Conservation (phyloP, 2,113 vertebrate species). For the Menidia beryllina region DNA sequence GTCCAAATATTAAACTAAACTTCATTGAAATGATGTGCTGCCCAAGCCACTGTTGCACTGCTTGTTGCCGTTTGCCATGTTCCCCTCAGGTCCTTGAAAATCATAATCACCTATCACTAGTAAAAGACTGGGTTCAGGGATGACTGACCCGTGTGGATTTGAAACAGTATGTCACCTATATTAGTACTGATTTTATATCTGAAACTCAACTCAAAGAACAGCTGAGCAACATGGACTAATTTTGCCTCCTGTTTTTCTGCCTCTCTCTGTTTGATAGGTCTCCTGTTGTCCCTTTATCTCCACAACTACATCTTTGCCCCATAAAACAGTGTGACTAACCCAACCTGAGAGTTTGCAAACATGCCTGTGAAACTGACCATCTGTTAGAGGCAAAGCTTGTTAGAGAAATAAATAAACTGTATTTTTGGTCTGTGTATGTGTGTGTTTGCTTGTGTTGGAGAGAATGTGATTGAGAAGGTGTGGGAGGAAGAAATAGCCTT, state of each 20-base stretch:
- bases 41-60: not conserved
- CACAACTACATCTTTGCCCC: conserved; percentile 12
- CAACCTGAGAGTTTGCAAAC: conserved; percentile 60
- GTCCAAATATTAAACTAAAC: no score
- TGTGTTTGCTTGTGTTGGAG: conserved; percentile 4
- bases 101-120: not conserved
- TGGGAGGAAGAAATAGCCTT: conserved; percentile 18
- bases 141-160: not conserved
- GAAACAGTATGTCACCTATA: not conserved
- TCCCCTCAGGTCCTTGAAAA: not conserved
- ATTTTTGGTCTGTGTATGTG: not conserved
- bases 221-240: not conserved
- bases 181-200: not conserved
- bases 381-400: conserved; percentile 55
- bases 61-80: not conserved
- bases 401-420: conserved; percentile 32
- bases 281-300: not conserved
- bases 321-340: conserved; percentile 68
- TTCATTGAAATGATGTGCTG: not conserved
- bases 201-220: not conserved
- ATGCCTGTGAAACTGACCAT: conserved; percentile 66
- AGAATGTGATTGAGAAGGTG: conserved; percentile 3
- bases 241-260: conserved; percentile 24
- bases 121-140: not conserved
- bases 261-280: conserved; percentile 14